Evolutionary conservation across 2,888 invertebrate species (phyloP), one percentile per base, ranked within the genome.

Genomic region (Phyllotreta cruciferae): DNA sequence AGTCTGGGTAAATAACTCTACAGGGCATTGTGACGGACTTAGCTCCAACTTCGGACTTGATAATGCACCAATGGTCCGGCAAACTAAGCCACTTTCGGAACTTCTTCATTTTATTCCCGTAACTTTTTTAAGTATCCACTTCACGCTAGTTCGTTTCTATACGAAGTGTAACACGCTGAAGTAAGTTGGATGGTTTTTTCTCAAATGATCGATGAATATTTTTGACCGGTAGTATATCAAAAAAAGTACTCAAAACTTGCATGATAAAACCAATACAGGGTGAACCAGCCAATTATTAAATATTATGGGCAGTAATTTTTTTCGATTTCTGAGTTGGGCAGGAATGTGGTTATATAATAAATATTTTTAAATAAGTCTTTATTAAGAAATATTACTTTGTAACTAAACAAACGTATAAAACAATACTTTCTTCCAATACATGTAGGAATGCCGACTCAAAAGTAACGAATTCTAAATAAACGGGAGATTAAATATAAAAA

Each of bases 341-440:
- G n/a, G n/a, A n/a, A n/a, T n/a, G n/a, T n/a, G n/a, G n/a, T n/a
- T n/a, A n/a, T n/a, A n/a, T n/a, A n/a, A n/a, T n/a, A n/a, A n/a
- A n/a, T n/a, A n/a, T 53, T 62, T 66, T 67, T 67, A 71, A 68
- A 65, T 69, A 69, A 66, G 66, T 65, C 68, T 71, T 71, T 70
- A 69, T 71, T 69, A 68, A 24, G 61, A 66, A 69, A 69, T 66
- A 66, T 69, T 70, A 67, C 64, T 61, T 56, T 65, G 56, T 65
- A 68, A 67, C 62, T 60, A 58, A 64, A 66, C 66, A 62, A 70
- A 62, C 62, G 65, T 68, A 70, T 65, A 68, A 70, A 70, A 67
- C 60, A 65, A 69, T 68, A 68, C 62, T 68, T 62, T 56, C 39
- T 56, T 63, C 60, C 60, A 64, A 67, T 66, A 66, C 56, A 61